phyloP scores from a whole-genome alignment of 2,797 vertebrate species.

The Tamandua tetradactyla region DNA sequence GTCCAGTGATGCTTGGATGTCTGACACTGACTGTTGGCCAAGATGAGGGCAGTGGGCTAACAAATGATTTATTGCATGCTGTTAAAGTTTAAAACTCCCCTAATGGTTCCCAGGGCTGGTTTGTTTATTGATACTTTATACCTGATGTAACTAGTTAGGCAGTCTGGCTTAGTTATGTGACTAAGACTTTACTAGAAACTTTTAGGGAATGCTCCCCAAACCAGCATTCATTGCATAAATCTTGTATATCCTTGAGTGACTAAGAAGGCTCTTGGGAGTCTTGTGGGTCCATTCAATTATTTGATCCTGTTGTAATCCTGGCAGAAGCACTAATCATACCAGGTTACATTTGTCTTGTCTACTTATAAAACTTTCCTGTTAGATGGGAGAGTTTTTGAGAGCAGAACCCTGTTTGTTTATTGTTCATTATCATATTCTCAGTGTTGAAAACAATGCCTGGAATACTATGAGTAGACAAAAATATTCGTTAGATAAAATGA shows the following conservation, averaged over 20 bases:
- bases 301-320: background rate
- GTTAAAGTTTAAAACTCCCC: constrained; percentile 8
- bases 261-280: background rate
- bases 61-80: background rate
- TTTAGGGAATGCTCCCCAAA: background rate
- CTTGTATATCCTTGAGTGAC: background rate
- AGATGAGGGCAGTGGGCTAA: background rate
- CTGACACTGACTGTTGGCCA: constrained; percentile 8
- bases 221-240: background rate
- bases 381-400: background rate
- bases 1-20: background rate
- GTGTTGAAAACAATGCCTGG: background rate
- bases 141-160: background rate
- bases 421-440: background rate
- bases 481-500: background rate
- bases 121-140: constrained; percentile 2
- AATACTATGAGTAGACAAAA: background rate
- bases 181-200: background rate
- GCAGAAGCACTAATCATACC: background rate
- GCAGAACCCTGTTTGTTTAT: background rate
- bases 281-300: background rate
- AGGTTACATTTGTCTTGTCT: background rate
- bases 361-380: background rate
- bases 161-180: background rate
- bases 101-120: background rate